Percentiles rank a stretch among this genome's conserved stretches.
Conservation (phyloP, 2,888 invertebrate species). For the Zootermopsis nevadensis region DNA sequence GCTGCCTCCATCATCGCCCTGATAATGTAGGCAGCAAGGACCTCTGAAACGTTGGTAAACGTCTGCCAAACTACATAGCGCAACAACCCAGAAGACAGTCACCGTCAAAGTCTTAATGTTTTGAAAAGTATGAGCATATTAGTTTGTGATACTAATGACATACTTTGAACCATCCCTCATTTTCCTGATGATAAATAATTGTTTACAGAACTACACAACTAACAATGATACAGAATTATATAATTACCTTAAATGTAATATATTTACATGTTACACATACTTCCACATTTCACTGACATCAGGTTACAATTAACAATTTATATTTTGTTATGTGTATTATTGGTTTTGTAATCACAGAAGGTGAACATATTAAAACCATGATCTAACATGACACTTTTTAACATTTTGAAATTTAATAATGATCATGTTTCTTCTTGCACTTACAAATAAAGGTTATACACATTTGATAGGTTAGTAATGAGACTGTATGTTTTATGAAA, state of each 20-base stretch:
- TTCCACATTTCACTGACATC: neutral
- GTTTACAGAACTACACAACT: conserved; percentile 25
- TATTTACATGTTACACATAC: neutral
- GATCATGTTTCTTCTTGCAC: neutral
- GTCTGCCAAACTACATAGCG: too few species aligned
- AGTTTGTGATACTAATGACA: neutral
- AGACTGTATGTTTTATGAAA: neutral
- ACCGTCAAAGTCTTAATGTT: too few species aligned
- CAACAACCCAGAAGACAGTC: too few species aligned
- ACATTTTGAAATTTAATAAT: neutral
- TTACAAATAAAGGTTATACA: neutral
- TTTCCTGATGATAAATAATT: neutral
- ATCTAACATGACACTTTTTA: neutral
- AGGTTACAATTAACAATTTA: neutral
- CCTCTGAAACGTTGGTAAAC: too few species aligned
- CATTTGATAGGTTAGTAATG: neutral
- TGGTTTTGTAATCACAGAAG: neutral
- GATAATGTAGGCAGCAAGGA: too few species aligned
- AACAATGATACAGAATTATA: conserved; percentile 14
- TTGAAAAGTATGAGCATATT: neutral
- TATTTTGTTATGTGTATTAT: neutral
- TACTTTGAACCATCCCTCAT: neutral
- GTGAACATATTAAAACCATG: neutral
- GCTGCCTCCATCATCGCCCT: too few species aligned
- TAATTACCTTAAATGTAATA: neutral